Base-by-base conservation (phyloP, 2,113 vertebrate genomes). In the Centropus bengalensis region DNA sequence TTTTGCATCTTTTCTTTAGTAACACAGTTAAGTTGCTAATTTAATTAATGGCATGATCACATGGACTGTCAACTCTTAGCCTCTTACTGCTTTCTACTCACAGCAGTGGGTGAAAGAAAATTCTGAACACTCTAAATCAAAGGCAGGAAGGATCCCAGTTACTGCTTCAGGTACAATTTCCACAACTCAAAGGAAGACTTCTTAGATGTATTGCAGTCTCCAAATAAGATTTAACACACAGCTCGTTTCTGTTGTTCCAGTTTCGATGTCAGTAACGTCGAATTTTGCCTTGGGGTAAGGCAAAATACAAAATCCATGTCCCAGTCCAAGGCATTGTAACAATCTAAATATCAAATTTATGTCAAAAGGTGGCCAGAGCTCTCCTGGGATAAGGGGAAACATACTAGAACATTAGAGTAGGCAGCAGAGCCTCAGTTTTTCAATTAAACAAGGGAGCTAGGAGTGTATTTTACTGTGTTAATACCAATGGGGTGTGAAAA, bases 361-460 rank as follows among this genome's bases (percentile, higher is more conserved):
- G 14, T 18, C 26, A 69, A 33, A 68, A 38, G 21, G 28, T 30
- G n/a, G 30, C 12, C 69, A 44, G 30, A 84, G 30, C 19, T 81
- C 68, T 70, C 36, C 32, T 49, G 27, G 23, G 23, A 18, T 15
- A 60, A 12, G 9, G 66, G 24, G 33, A 44, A 51, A 38, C 40
- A 32, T 8, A 26, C 13, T 17, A 3, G 24, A 77, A 13, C 0
- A 3, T 9, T 24, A 0, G 0, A 69, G 24, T 11, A 62, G 54
- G 42, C 22, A 69, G 47, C 14, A 70, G 4, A 59, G 12, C 12
- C 30, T 17, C 51, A 70, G 12, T 7, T 47, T 54, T 23, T 30
- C 56, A 20, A 26, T 62, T 56, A 33, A 42, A 51, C 18, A 47
- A 52, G 18, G 44, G 52, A 68, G 27, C 62, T 63, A 36, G 28